A percentile compares a stretch with the other conserved stretches of the same genome.
These are phyloP conservation scores for Cotesia vestalis DNA, from an alignment of 1,140 invertebrate genomes.

Conservation along the genomic window DNA sequence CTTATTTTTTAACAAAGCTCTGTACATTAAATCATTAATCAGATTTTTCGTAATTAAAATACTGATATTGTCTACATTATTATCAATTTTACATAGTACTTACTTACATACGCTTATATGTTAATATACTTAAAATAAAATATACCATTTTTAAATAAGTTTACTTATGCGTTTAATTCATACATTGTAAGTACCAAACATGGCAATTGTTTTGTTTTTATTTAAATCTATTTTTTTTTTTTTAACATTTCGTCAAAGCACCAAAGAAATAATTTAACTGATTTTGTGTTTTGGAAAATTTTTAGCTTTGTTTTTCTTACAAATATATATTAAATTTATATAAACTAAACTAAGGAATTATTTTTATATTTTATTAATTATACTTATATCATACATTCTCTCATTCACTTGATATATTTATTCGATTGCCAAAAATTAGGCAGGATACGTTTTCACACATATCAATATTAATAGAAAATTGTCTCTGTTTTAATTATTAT, in stretches of 20 bases:
- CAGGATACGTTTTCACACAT: slow-evolving; percentile 10
- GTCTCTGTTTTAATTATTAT: slow-evolving; percentile 6
- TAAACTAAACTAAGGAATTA: too few relatives aligned
- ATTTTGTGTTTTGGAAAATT: too few relatives aligned
- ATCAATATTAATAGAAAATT: neutral
- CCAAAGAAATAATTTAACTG: too few relatives aligned
- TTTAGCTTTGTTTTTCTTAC: too few relatives aligned
- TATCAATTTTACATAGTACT: slow-evolving; percentile 32
- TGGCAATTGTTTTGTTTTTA: too few relatives aligned
- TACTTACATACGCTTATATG: slow-evolving; percentile 15
- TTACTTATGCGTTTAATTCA: neutral
- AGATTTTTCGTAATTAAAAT: slow-evolving; percentile 15
- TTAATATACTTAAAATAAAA: slow-evolving; percentile 1
- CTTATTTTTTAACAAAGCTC: slow-evolving; percentile 1
- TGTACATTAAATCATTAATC: neutral
- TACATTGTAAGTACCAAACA: slow-evolving; percentile 3
- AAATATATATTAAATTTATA: neutral
- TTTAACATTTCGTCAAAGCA: too few relatives aligned
- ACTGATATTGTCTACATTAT: slow-evolving; percentile 27
- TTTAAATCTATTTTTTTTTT: too few relatives aligned
- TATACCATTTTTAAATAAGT: neutral
- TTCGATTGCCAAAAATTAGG: slow-evolving; percentile 1
- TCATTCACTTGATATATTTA: slow-evolving; percentile 3
- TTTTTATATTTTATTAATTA: neutral
- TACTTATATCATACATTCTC: neutral